phyloP scores from a whole-genome alignment of 92 coral and sea anemone species.

The Pocillopora meandrina region DNA sequence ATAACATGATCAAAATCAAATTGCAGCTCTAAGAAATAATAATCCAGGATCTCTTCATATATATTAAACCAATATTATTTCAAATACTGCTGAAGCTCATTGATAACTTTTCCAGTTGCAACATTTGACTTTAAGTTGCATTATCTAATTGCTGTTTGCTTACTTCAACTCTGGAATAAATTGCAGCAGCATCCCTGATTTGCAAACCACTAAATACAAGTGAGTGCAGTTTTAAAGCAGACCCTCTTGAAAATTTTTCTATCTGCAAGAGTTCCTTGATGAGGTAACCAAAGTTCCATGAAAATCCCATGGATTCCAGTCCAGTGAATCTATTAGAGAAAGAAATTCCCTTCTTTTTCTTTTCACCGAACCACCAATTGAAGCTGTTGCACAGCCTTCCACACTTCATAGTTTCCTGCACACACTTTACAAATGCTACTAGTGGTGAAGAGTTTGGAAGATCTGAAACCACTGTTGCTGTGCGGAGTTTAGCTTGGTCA shows the following conservation, averaged over 20 bases:
- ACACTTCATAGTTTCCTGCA: conserved; percentile 42
- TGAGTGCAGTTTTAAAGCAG: conserved; percentile 50
- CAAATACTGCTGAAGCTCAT: too few relatives aligned
- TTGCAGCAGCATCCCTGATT: conserved; percentile 55
- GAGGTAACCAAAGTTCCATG: conserved; percentile 46
- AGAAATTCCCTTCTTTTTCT: conserved; percentile 38
- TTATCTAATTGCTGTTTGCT: conserved; percentile 33
- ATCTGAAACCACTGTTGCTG: conserved; percentile 45
- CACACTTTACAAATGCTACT: conserved; percentile 33
- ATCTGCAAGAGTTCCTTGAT: conserved; percentile 54
- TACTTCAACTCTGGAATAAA: not conserved
- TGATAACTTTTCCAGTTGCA: too few relatives aligned
- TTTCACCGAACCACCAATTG: conserved; percentile 57
- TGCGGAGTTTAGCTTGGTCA: too few relatives aligned
- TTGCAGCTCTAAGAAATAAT: too few relatives aligned
- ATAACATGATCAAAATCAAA: too few relatives aligned
- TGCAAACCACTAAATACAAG: conserved; percentile 49
- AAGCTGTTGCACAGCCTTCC: conserved; percentile 55
- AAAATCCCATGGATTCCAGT: conserved; percentile 60
- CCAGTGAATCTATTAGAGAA: conserved; percentile 75
- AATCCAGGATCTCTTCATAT: too few relatives aligned
- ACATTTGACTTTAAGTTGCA: too few relatives aligned
- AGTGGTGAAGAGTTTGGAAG: conserved; percentile 47
- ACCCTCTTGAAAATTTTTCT: conserved; percentile 9
- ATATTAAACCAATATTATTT: too few relatives aligned